Percentiles rank a stretch among this genome's conserved stretches.
These are phyloP conservation scores for Todiramphus saurophagus DNA, from an alignment of 2,113 vertebrate genomes.

Conservation along the genomic window DNA sequence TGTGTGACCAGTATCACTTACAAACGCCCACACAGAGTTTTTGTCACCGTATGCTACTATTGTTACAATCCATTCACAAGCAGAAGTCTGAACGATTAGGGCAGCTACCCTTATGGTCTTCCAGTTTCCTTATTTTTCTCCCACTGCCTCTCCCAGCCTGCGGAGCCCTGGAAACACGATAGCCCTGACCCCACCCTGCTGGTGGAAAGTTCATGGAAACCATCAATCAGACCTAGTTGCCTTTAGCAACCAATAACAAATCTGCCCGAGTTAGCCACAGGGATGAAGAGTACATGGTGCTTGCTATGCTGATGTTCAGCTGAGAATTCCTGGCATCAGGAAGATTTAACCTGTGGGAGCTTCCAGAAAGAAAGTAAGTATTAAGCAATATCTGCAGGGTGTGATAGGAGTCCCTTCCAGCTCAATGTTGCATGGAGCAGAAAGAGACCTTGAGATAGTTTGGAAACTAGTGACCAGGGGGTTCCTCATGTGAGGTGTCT, in stretches of 20 bases:
- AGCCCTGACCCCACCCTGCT: neutral
- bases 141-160: neutral
- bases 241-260: slow-evolving; percentile 61
- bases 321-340: neutral
- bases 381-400: neutral
- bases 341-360: neutral
- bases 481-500: neutral
- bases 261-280: neutral
- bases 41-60: neutral
- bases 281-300: neutral
- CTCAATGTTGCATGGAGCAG: neutral
- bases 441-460: neutral
- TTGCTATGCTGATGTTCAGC: neutral
- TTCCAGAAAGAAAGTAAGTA: neutral
- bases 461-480: neutral
- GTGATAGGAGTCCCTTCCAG: neutral
- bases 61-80: neutral
- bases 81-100: neutral
- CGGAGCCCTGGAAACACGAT: neutral
- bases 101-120: neutral
- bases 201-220: slow-evolving; percentile 8
- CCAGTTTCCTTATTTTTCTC: neutral
- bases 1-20: neutral
- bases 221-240: neutral
- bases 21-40: neutral